Base-by-base conservation (phyloP, 2,888 invertebrate genomes). In the Lasiommata megera region DNA sequence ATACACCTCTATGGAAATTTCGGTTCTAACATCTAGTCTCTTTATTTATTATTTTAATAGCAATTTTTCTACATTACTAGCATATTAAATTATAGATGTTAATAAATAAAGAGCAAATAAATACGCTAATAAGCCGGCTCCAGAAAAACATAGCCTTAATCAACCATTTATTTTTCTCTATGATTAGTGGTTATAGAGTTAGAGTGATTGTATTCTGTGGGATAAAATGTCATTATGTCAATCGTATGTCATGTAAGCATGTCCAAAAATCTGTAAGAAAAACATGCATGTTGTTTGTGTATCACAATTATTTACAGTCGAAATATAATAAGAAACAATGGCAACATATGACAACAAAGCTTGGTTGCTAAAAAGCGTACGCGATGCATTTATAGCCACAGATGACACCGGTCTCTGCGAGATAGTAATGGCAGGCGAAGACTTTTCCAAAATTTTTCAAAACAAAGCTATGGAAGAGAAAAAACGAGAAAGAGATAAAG, bases 401-500 rank as follows among this genome's bases (percentile, higher is more conserved):
- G 98, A 99, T 88, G 98, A 98, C 84, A 97, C 98, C 70, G 96
- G 98, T 57, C 95, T 97, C 92, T 97, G 97, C 82, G 98, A 98
- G 83, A 93, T 96, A 73, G 96, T 98, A 54, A 97, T 98, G 95
- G 93, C 95, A 31, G 95, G 95, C 54, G 97, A 97, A 79, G 94
- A 96, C 83, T 92, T 95, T 69, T 94, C 96, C 55, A 91, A 89
- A 79, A 80, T 90, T 55, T 88, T 91, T 67, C 87, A 86, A 77
- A 83, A 81, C 67, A 86, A 82, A 68, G 86, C 82, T 68, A 72
- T 88, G 63, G 82, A 90, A 76, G 86, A 87, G 69, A 84, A 76
- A 67, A 83, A 79, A 66, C 74, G 80, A 59, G 75, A 83, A 58
- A 75, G 73, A 52, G 82, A 84, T 67, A 74, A 78, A 36, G 75